phyloP scores from a whole-genome alignment of 2,888 invertebrate genomes.

The Fragum whitleyi region DNA sequence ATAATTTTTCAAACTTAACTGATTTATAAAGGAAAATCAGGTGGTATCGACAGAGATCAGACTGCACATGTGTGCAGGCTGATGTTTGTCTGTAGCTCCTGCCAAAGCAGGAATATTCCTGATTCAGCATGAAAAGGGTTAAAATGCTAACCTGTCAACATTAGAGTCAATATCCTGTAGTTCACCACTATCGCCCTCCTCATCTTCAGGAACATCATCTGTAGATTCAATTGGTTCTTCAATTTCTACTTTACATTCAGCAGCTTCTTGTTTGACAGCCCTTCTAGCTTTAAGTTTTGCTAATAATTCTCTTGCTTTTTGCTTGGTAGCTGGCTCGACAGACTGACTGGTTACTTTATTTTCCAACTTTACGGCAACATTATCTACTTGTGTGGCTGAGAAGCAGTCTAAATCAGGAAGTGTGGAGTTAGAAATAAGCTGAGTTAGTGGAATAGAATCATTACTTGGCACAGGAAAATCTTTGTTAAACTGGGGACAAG shows the following conservation, averaged over 20 bases:
- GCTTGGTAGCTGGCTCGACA: slow-evolving; percentile 6
- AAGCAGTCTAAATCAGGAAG: slow-evolving; percentile 38
- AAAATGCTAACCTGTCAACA: background rate
- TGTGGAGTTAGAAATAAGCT: too few relatives aligned
- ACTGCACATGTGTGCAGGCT: too few relatives aligned
- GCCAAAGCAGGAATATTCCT: too few relatives aligned
- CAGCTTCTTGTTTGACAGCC: slow-evolving; percentile 27
- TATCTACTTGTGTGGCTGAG: slow-evolving; percentile 36
- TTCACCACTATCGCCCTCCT: too few relatives aligned
- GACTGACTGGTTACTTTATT: slow-evolving; percentile 34
- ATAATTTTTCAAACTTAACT: too few relatives aligned
- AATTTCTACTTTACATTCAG: background rate
- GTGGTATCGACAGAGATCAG: too few relatives aligned
- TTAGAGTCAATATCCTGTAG: background rate
- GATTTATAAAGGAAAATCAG: too few relatives aligned
- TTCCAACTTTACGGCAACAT: slow-evolving; percentile 38
- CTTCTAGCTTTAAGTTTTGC: slow-evolving; percentile 59
- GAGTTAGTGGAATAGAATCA: too few relatives aligned
- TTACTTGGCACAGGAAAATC: too few relatives aligned
- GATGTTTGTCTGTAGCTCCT: too few relatives aligned
- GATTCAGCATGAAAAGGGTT: too few relatives aligned
- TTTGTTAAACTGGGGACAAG: too few relatives aligned
- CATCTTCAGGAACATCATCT: background rate
- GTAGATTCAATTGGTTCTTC: background rate
- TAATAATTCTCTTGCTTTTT: slow-evolving; percentile 53